phyloP scores from a whole-genome alignment of 2,113 vertebrate species.

The Phrynosoma platyrhinos region DNA sequence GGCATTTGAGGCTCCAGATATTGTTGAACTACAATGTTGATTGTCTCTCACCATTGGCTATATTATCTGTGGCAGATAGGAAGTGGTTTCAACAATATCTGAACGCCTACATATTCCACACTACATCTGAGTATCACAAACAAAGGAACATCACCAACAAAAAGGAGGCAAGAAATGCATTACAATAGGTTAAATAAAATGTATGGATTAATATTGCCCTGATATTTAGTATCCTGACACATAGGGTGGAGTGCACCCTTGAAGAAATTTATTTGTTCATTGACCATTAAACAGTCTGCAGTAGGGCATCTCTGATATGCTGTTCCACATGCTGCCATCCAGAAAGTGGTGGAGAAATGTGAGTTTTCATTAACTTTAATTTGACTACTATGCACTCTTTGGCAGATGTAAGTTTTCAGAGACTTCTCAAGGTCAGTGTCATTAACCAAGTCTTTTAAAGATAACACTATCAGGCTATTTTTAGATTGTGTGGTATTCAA shows the following conservation, averaged over 20 bases:
- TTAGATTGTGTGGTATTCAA: background rate
- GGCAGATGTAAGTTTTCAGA: background rate
- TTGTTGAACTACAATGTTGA: no score
- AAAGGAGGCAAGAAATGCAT: no score
- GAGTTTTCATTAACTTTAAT: background rate
- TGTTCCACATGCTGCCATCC: background rate
- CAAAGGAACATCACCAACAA: no score
- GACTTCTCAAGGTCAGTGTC: background rate
- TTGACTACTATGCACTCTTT: background rate
- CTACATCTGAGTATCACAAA: no score
- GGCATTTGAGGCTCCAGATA: no score
- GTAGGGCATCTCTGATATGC: background rate
- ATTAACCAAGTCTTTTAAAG: background rate
- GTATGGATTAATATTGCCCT: background rate
- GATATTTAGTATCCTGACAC: background rate
- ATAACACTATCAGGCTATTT: background rate
- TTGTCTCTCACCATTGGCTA: no score
- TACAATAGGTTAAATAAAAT: no score
- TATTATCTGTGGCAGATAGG: no score
- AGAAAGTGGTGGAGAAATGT: background rate
- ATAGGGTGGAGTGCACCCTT: background rate
- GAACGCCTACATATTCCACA: no score
- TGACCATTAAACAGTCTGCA: background rate
- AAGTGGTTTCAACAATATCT: no score
- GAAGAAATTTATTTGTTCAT: no score